Base-by-base conservation (phyloP, 2,113 vertebrate species). In the Thymallus thymallus region DNA sequence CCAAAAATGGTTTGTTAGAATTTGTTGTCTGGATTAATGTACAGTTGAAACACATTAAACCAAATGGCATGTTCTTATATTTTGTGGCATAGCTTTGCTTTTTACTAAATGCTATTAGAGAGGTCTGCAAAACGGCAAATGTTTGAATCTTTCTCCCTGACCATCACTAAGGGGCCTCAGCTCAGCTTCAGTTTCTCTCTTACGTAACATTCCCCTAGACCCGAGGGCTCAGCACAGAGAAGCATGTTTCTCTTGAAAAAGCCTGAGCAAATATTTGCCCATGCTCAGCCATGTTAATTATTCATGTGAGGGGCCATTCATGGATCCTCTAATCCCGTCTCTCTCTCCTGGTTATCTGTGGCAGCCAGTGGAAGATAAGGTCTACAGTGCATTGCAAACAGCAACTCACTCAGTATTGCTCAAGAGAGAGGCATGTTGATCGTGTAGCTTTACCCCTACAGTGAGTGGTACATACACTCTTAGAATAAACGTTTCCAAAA, bases 241-340 rank as follows among this genome's bases (percentile, higher is more conserved):
- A 23, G 32, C 55, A 68, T 66, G 66, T 80, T 58, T 73, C 76
- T 81, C 72, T 73, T 64, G 72, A 76, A 75, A 81, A 79, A 68
- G 30, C 20, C 68, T 66, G 51, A 74, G 76, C 66, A 88, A 88
- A 89, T 86, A 87, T 89, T 86, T 88, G 76, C 26, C 64, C 26
- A 64, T 71, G 63, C 71, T 81, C 74, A 69, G 46, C 58, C 69
- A 48, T 88, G 85, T 89, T 88, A 89, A 90, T 87, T 88, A 90
- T 91, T 86, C 41, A 90, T 84, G 72, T 79, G 51, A 62, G 48
- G 75, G 74, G 73, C 80, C 26, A 70, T 78, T 82, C 45, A 73
- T 60, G 70, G 68, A 32, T 75, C 70, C 58, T 74, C 73, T 75
- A 68, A 78, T 80, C 67, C 22, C 64, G 14, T 66, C 64, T 66